Base-by-base conservation (phyloP, 92 coral and sea anemone species). In the Montipora capitata region DNA sequence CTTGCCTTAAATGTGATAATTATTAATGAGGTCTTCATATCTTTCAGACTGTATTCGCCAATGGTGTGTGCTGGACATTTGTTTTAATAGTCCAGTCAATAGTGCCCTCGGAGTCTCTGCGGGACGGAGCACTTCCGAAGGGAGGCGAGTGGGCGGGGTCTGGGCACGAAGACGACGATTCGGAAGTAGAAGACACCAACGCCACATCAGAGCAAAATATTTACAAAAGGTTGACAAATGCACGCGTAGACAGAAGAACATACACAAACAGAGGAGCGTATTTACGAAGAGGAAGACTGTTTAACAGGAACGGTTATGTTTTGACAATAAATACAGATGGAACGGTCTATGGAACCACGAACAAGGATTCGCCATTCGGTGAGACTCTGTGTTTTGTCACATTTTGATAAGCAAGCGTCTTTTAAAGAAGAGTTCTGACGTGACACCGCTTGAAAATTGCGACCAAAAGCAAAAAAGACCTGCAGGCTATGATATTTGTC, bases 311-410 rank as follows among this genome's bases (percentile, higher is more conserved):
- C 40, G 80, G 87, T n/a, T 91, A 91, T 52, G 42, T 77, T 44
- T 66, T 95, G 7, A 86, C 87, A 76, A 93, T 95, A 17, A 88
- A 88, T 43, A 45, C 62, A 1, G 94, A 93, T 69, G 98, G 96
- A 0, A 78, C 92, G 1, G 94, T 95, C 20, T 90, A 86, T 4
- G 98, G 98, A 0, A 93, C 96, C 0, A 87, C 85, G 4, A 52
- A 85, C 80, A 56, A 62, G 58, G 42, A 56, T 41, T 92, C 96
- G 13, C 77, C 48, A 2, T 87, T 88, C 61, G 96, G 98, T 95
- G 72, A 93, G 98, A 13, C 10, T 54, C 15, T 54, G 59, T 11
- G 3, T 3, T 54, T 54, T 54, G 7, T 54, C 14, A 45, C 5
- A 5, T 45, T 27, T 27, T 27, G 35, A 27, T 27, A 27, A 27